Conservation (phyloP, 2,113 vertebrate genomes). For the Cromileptes altivelis region DNA sequence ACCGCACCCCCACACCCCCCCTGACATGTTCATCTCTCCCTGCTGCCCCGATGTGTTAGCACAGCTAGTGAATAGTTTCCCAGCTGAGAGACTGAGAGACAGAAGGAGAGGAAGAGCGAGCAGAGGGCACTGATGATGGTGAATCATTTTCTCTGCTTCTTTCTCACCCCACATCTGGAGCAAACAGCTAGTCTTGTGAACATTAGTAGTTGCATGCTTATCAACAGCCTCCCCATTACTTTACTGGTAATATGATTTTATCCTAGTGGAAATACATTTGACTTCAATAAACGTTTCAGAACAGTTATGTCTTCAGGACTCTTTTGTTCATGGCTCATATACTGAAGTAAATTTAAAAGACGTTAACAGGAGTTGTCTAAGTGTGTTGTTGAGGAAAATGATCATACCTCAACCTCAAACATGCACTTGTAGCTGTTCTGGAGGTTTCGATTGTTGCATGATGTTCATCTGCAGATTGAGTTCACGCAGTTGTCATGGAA, state of each 20-base stretch:
- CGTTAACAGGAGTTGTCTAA: too few species aligned
- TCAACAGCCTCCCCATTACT: constrained; percentile 54
- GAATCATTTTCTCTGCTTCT: constrained; percentile 39
- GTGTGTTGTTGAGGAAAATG: too few species aligned
- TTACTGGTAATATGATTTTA: constrained; percentile 79
- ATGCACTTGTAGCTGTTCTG: background rate
- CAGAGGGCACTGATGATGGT: constrained; percentile 5
- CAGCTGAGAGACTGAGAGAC: constrained; percentile 25
- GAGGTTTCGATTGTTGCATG: background rate
- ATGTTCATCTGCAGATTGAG: background rate
- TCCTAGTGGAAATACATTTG: constrained; percentile 70
- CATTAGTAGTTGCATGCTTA: constrained; percentile 84
- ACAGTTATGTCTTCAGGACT: constrained; percentile 45
- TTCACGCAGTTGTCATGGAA: background rate
- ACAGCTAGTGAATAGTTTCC: constrained; percentile 56
- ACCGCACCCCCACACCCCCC: constrained; percentile 9
- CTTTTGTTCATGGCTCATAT: constrained; percentile 9
- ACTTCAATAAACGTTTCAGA: constrained; percentile 83
- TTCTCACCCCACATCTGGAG: constrained; percentile 56
- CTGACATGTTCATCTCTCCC: constrained; percentile 41
- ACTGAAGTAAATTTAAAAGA: background rate
- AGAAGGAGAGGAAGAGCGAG: background rate
- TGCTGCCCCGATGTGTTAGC: constrained; percentile 58
- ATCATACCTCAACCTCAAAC: too few species aligned
- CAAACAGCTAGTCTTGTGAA: constrained; percentile 74